A percentile compares a stretch with the other conserved stretches of the same genome.
Evolutionary conservation across 2,113 vertebrate genomes (phyloP).

Genomic region (Lophotis ruficrista): DNA sequence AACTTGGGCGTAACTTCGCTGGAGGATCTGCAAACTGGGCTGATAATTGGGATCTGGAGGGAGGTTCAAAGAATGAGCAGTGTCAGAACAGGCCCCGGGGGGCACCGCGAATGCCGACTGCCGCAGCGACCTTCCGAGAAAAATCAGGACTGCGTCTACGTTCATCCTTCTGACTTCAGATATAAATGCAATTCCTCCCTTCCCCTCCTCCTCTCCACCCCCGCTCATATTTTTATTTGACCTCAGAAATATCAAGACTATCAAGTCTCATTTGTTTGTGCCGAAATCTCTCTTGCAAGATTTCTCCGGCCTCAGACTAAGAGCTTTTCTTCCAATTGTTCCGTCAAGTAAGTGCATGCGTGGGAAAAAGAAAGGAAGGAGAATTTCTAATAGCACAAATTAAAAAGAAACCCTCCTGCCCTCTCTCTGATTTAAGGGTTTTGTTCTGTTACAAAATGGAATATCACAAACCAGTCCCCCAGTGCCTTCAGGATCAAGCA

Average conservation of each 20-base stretch:
- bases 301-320: not conserved
- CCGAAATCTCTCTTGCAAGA: not conserved
- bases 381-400: not conserved
- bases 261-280: not conserved
- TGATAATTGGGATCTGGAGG: rapidly evolving
- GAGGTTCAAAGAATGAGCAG: not conserved
- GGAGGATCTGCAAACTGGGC: not conserved
- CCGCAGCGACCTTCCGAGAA: rapidly evolving
- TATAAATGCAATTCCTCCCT: not conserved
- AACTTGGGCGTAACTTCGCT: not conserved
- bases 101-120: not conserved
- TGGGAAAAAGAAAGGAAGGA: not conserved
- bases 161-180: not conserved
- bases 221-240: not conserved
- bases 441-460: not conserved
- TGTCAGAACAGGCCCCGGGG: not conserved
- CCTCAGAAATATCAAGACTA: not conserved
- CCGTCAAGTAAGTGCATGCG: not conserved
- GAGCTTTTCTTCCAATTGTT: conserved; percentile 8
- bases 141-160: not conserved
- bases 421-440: not conserved
- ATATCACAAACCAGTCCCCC: not conserved
- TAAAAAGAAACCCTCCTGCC: not conserved
- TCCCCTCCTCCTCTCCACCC: not conserved
- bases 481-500: not conserved